phyloP scores from a whole-genome alignment of 2,797 vertebrate species.

The Sebastes itinus region DNA sequence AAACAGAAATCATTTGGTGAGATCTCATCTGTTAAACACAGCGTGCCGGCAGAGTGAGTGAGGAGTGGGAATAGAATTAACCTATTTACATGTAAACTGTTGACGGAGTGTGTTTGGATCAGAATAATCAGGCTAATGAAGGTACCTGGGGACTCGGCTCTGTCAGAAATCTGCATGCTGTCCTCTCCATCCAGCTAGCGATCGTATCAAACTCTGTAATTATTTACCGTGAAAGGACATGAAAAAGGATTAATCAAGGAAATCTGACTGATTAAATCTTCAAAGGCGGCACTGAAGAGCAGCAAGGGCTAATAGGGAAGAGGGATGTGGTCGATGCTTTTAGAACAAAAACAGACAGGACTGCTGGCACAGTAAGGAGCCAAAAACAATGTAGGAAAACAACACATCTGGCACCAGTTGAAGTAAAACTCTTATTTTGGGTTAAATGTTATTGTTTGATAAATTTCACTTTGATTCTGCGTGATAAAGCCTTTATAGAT shows the following conservation, averaged over 20 bases:
- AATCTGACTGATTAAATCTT: constrained; percentile 72
- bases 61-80: constrained; percentile 62
- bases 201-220: constrained; percentile 58
- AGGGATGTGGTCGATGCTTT: constrained; percentile 30
- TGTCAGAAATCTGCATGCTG: constrained; percentile 54
- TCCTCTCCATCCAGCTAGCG: constrained; percentile 37
- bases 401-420: background rate
- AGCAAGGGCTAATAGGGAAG: constrained; percentile 29
- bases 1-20: constrained; percentile 6
- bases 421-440: background rate
- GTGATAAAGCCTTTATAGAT: background rate
- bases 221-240: constrained; percentile 66
- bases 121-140: constrained; percentile 77
- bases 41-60: constrained; percentile 12
- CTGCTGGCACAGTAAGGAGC: constrained; percentile 3
- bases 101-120: constrained; percentile 65
- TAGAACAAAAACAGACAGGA: constrained; percentile 36
- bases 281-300: constrained; percentile 56
- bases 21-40: constrained; percentile 17
- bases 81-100: constrained; percentile 71
- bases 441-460: background rate
- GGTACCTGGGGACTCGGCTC: constrained; percentile 66
- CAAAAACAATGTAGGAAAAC: background rate
- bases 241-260: constrained; percentile 69
- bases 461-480: background rate